Percentiles rank a stretch among this genome's conserved stretches.
phyloP scores from a whole-genome alignment of 2,113 vertebrate species.

The Sphaerodactylus townsendi region DNA sequence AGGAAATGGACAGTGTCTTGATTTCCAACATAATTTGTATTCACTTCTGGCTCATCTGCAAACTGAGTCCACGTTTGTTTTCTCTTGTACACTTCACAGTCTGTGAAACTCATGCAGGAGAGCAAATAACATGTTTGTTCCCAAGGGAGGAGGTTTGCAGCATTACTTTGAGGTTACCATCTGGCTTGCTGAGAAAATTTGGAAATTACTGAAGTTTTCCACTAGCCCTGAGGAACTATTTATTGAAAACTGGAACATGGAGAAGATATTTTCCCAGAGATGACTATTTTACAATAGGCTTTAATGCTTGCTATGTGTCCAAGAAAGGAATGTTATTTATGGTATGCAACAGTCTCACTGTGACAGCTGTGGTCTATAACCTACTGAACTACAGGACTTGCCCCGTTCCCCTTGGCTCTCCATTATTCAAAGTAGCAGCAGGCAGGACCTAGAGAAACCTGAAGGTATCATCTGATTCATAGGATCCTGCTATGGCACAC shows the following conservation, averaged over 20 bases:
- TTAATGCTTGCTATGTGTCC: conserved; percentile 58
- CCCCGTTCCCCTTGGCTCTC: conserved; percentile 47
- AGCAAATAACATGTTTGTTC: conserved; percentile 58
- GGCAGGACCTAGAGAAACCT: conserved; percentile 68
- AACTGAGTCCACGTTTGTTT: not conserved
- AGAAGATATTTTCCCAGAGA: conserved; percentile 27
- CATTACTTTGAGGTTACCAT: conserved; percentile 55
- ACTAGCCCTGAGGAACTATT: conserved; percentile 31
- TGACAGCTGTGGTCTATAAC: conserved; percentile 41
- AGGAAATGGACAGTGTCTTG: not conserved
- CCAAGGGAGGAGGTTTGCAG: conserved; percentile 61
- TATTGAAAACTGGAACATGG: not conserved
- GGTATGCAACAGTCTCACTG: conserved; percentile 19
- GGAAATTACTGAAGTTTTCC: not conserved
- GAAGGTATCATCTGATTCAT: conserved; percentile 72
- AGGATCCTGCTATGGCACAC: conserved; percentile 53
- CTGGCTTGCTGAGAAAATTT: not conserved
- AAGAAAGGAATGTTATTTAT: conserved; percentile 22
- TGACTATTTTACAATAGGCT: conserved; percentile 43
- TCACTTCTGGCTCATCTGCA: not conserved
- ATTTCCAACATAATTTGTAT: not conserved
- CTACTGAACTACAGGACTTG: conserved; percentile 33
- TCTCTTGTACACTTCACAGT: not conserved
- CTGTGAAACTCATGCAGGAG: conserved; percentile 28
- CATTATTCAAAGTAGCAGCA: conserved; percentile 72